Evolutionary conservation across 2,797 vertebrate species (phyloP), one percentile per base, ranked within the genome.

Genomic region (Megalops cyprinoides): DNA sequence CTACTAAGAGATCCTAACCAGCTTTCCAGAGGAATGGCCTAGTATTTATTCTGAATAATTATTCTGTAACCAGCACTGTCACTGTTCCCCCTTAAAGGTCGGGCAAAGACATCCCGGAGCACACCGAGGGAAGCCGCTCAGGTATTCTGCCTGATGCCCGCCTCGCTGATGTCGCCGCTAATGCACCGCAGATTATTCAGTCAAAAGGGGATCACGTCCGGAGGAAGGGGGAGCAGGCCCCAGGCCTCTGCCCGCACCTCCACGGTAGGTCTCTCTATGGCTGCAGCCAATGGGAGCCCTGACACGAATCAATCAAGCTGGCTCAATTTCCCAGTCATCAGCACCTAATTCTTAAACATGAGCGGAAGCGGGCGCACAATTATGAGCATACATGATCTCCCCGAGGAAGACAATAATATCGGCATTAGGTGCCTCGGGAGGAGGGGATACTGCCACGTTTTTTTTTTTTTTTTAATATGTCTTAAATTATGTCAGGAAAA

Each of bases 401-500:
- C 86, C 89, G 94, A 96, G 95, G 93, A 96, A 96, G 96, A 98
- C 97, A 99, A 99, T 98, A 98, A 98, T 97, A 98, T 97, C 95
- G 96, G 97, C 96, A 98, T 99, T 98, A 98, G 97, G 96, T 95
- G 96, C 93, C 94, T 94, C 93, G 91, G 94, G 93, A 94, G 95
- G 92, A 87, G 94, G 37, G 65, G 51, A 96, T 97, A 95, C 95
- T 88, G 91, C 94, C 91, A 92, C 91, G 69, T 98, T 97, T 99
- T 75, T 98, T 97, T 90, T 92, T 91, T 69, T 98, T 97, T 99
- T 75, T 98, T 97, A 98, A 98, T 99, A 97, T 97, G 96, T 97
- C 96, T 97, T 97, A 98, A 98, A 98, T 98, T 97, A 98, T 98
- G 97, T 97, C 95, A 94, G 95, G 95, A 96, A 98, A 98, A 98